These are phyloP conservation scores for Onychostoma macrolepis DNA, from an alignment of 2,113 vertebrate genomes.

Conservation along the genomic window DNA sequence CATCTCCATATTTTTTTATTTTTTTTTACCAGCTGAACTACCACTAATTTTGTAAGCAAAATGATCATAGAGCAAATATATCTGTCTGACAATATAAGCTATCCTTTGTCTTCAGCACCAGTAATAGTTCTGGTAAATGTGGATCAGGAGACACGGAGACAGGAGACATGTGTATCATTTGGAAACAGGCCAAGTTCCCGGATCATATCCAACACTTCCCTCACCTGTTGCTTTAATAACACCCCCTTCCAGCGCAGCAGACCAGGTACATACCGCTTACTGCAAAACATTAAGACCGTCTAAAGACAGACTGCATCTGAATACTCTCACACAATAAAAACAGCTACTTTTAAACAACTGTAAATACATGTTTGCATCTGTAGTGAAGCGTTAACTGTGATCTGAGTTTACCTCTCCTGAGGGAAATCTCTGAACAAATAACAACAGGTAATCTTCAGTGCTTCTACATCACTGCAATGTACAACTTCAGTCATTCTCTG, in stretches of 20 bases:
- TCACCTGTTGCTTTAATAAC: neutral
- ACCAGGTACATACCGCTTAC: neutral
- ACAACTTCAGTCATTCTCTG: constrained; percentile 53
- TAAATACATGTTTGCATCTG: too few relatives aligned
- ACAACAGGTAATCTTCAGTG: constrained; percentile 44
- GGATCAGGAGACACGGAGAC: too few relatives aligned
- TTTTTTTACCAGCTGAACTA: too few relatives aligned
- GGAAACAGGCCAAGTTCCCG: neutral
- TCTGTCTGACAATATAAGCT: too few relatives aligned
- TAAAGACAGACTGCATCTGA: neutral
- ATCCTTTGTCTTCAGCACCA: too few relatives aligned
- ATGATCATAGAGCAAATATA: too few relatives aligned
- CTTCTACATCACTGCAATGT: neutral
- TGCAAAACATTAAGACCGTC: neutral
- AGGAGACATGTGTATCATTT: neutral
- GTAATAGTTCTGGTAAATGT: too few relatives aligned
- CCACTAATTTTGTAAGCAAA: too few relatives aligned
- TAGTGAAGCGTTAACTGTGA: neutral
- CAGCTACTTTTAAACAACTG: neutral
- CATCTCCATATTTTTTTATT: too few relatives aligned
- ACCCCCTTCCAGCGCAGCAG: neutral
- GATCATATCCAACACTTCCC: neutral
- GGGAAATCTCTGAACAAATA: neutral
- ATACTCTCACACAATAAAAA: neutral
- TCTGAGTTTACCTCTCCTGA: constrained; percentile 52